Conservation (phyloP, 2,888 invertebrate species). For the Xanthia icteritia region DNA sequence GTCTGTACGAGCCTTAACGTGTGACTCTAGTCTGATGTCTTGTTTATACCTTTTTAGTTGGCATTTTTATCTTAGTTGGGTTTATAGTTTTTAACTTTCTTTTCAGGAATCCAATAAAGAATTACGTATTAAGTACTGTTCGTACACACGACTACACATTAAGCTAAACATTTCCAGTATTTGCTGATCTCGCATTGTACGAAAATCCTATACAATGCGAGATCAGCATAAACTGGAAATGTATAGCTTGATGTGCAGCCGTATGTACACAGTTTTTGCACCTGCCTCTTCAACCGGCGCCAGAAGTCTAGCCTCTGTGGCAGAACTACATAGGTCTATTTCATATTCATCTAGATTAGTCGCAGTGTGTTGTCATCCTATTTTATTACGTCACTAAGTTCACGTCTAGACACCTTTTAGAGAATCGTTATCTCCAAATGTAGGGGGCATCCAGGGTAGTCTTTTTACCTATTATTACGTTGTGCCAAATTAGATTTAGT, state of each 20-base stretch:
- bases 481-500: background rate
- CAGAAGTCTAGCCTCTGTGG: conserved; percentile 31
- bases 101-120: background rate
- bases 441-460: background rate
- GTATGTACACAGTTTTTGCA: background rate
- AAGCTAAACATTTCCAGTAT: too few species aligned
- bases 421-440: background rate
- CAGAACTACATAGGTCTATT: conserved; percentile 7
- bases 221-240: too few species aligned
- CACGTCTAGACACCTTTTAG: conserved; percentile 20
- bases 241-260: too few species aligned
- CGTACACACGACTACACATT: too few species aligned
- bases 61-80: too few species aligned
- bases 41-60: too few species aligned
- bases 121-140: too few species aligned
- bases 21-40: too few species aligned
- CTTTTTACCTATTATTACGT: background rate
- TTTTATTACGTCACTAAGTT: conserved; percentile 38
- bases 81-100: too few species aligned
- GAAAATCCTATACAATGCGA: too few species aligned
- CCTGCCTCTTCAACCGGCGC: conserved; percentile 9
- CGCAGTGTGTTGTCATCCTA: conserved; percentile 34
- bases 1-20: too few species aligned
- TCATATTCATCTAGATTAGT: conserved; percentile 32
- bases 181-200: too few species aligned